These are phyloP conservation scores for Macaria liturata DNA, from an alignment of 2,888 invertebrate species.

Conservation along the genomic window DNA sequence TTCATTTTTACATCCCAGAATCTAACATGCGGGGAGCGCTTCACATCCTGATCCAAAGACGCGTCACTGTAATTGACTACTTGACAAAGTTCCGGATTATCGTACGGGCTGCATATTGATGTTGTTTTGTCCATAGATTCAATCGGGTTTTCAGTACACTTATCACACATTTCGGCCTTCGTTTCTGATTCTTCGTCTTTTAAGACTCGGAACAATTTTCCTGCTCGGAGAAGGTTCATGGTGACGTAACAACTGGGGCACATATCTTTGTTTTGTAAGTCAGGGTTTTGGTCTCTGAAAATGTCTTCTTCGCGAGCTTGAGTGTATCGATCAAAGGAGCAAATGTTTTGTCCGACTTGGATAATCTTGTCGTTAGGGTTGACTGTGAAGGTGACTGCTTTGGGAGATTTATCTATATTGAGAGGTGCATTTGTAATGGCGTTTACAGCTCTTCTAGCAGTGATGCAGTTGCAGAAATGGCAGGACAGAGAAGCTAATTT, in stretches of 20 bases:
- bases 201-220: slow-evolving; percentile 40
- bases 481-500: slow-evolving; percentile 49
- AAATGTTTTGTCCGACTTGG: slow-evolving; percentile 34
- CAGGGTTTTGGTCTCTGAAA: slow-evolving; percentile 14
- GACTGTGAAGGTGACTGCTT: background rate
- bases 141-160: slow-evolving; percentile 43
- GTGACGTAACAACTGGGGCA: slow-evolving; percentile 58
- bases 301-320: slow-evolving; percentile 27
- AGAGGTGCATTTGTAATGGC: too few species aligned
- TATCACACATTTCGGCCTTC: slow-evolving; percentile 44
- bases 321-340: slow-evolving; percentile 31
- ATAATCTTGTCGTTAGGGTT: slow-evolving; percentile 37
- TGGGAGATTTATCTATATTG: background rate
- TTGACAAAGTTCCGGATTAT: background rate
- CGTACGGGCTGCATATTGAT: slow-evolving; percentile 36
- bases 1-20: slow-evolving; percentile 34
- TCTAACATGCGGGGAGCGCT: slow-evolving; percentile 40
- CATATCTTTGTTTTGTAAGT: slow-evolving; percentile 26
- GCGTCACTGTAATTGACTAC: slow-evolving; percentile 20
- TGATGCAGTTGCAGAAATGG: slow-evolving; percentile 48
- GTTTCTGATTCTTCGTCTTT: slow-evolving; percentile 63
- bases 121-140: slow-evolving; percentile 43
- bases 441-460: slow-evolving; percentile 26
- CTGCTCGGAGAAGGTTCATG: slow-evolving; percentile 44
- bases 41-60: slow-evolving; percentile 17